These are phyloP conservation scores for Mus pahari DNA, from an alignment of 2,113 vertebrate species.

Conservation along the genomic window DNA sequence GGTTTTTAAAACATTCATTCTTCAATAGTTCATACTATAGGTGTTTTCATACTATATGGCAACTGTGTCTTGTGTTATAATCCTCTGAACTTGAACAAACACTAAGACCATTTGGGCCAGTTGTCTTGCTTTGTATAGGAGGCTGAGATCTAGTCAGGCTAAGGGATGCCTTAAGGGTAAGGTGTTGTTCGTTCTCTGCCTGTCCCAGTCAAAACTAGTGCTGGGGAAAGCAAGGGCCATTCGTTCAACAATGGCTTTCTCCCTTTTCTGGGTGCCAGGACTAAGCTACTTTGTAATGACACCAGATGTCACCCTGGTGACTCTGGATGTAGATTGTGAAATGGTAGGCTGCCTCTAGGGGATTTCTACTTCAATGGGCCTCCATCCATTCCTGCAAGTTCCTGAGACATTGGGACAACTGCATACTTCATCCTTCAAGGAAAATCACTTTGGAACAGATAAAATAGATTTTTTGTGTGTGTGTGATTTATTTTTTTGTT, in stretches of 20 bases:
- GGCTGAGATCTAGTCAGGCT: neutral
- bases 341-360: neutral
- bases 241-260: neutral
- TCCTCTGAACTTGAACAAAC: neutral
- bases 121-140: neutral
- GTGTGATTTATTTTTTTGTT: neutral
- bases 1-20: neutral
- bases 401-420: neutral
- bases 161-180: neutral
- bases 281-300: neutral
- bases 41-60: neutral
- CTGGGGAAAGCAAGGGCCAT: neutral
- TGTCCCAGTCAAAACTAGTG: neutral
- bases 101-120: neutral
- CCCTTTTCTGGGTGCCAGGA: neutral
- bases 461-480: neutral
- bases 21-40: constrained; percentile 29
- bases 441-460: neutral
- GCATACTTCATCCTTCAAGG: neutral
- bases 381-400: neutral
- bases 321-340: neutral
- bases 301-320: neutral
- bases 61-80: neutral
- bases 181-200: neutral
- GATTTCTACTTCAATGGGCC: neutral